Conservation (phyloP, 1,140 invertebrate species). For the Brachionus rotundiformis region DNA sequence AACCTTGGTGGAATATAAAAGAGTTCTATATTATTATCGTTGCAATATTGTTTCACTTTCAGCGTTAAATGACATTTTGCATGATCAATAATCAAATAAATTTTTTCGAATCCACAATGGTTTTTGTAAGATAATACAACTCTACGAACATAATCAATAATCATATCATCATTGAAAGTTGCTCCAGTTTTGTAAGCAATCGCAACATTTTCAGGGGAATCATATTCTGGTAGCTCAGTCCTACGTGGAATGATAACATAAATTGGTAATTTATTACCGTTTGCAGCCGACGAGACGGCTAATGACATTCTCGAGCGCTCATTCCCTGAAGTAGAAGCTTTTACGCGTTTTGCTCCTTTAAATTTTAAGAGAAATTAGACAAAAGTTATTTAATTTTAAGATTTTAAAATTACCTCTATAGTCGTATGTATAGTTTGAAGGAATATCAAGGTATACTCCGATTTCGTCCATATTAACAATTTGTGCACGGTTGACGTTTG, state of each 20-base stretch:
- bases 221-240: not conserved
- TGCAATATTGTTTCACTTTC: not conserved
- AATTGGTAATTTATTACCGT: conserved; percentile 21
- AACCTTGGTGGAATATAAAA: conserved; percentile 14
- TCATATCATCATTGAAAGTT: conserved; percentile 15
- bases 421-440: not conserved
- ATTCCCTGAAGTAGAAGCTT: conserved; percentile 9
- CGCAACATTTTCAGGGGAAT: not conserved
- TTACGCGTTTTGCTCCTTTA: not conserved
- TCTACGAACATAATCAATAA: not conserved
- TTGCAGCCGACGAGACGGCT: not conserved
- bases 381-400: not conserved
- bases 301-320: conserved; percentile 19
- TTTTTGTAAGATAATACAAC: conserved; percentile 1
- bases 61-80: not conserved
- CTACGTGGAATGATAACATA: not conserved
- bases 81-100: conserved; percentile 7
- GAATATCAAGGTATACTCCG: not conserved
- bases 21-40: not conserved
- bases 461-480: conserved; percentile 8
- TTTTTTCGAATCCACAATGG: not conserved
- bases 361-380: not conserved
- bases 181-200: conserved; percentile 5
- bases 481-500: not conserved
- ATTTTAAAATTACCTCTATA: not conserved